These are phyloP conservation scores for Megalops cyprinoides DNA, from an alignment of 2,797 vertebrate species.

Conservation along the genomic window DNA sequence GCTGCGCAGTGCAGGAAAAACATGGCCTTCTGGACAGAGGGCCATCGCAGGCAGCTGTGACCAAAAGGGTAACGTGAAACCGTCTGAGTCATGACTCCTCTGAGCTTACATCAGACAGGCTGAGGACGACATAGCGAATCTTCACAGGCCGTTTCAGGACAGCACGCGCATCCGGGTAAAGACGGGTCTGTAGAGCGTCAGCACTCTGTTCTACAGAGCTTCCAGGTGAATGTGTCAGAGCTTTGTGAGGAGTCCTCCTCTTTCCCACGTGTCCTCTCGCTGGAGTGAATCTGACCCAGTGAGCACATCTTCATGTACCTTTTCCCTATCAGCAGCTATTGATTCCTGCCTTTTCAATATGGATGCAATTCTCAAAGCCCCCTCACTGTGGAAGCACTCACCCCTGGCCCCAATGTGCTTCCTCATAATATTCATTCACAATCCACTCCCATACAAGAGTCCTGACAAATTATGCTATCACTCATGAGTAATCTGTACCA, in stretches of 20 bases:
- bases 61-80: slow-evolving; percentile 14
- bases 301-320: slow-evolving; percentile 6
- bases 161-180: background rate
- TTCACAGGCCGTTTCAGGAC: slow-evolving; percentile 6
- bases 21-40: background rate
- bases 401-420: background rate
- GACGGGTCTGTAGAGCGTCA: background rate
- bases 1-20: slow-evolving; percentile 14
- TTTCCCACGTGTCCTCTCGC: slow-evolving; percentile 21
- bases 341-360: slow-evolving; percentile 11
- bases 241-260: background rate
- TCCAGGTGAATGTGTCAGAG: background rate
- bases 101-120: background rate
- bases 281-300: slow-evolving; percentile 6
- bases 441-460: background rate
- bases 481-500: slow-evolving; percentile 24
- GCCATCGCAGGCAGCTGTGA: background rate
- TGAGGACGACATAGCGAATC: background rate
- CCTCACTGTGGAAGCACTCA: background rate
- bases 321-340: background rate
- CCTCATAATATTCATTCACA: background rate
- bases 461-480: background rate
- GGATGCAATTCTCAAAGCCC: background rate
- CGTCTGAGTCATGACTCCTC: background rate
- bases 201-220: background rate